Evolutionary conservation across 2,113 vertebrate species (phyloP).

Genomic region (Corythoichthys haematopterus): DNA sequence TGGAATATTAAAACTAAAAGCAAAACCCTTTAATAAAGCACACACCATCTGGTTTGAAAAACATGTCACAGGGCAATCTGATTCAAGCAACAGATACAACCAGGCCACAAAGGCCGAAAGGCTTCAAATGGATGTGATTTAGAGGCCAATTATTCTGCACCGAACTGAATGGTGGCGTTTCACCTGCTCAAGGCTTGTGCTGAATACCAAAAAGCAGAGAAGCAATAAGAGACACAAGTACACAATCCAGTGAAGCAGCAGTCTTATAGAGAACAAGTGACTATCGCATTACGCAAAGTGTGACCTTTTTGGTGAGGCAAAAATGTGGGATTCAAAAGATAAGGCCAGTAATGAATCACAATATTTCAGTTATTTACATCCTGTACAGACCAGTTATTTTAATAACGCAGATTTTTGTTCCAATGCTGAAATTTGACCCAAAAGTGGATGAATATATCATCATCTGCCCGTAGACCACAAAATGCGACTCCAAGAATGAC

Average conservation of each 20-base stretch:
- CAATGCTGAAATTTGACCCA: neutral
- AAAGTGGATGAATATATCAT: neutral
- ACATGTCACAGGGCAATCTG: slow-evolving; percentile 1
- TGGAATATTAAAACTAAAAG: neutral
- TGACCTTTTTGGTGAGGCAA: neutral
- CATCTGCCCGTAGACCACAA: neutral
- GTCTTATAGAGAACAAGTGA: neutral
- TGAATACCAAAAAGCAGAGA: slow-evolving; percentile 7
- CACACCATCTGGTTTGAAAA: neutral
- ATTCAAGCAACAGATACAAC: neutral
- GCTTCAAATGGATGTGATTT: slow-evolving; percentile 4
- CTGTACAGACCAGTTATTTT: neutral
- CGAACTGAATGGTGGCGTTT: slow-evolving; percentile 4
- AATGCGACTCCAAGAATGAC: neutral
- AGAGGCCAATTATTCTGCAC: slow-evolving; percentile 26
- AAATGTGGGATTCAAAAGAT: neutral
- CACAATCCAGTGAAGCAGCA: slow-evolving; percentile 1
- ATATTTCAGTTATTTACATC: neutral
- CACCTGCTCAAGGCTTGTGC: slow-evolving; percentile 8
- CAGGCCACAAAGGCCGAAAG: slow-evolving; percentile 1
- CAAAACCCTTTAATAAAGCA: neutral
- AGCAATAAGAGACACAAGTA: slow-evolving; percentile 1
- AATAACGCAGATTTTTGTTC: neutral
- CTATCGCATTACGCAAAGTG: neutral
- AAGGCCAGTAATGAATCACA: neutral